phyloP scores from a whole-genome alignment of 2,888 invertebrate species.

The Lamproptera curius region DNA sequence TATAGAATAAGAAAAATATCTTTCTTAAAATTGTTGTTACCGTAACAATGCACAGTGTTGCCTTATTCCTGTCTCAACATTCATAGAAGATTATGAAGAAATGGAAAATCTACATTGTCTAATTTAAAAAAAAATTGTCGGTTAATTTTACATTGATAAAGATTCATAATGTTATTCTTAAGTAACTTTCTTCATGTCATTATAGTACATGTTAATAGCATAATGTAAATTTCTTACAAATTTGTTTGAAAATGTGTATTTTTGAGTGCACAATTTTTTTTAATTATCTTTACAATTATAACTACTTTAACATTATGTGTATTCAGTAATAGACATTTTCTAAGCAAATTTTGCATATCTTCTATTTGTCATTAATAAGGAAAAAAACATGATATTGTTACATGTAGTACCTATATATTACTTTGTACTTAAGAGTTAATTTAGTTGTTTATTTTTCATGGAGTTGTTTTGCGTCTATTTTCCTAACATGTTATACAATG shows the following conservation, averaged over 20 bases:
- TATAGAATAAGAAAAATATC: conserved; percentile 19
- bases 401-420: no score
- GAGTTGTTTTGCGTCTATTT: neutral
- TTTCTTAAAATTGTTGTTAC: neutral
- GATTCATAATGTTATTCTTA: neutral
- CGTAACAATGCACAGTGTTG: neutral
- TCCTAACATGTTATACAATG: neutral
- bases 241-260: neutral
- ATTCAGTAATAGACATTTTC: neutral
- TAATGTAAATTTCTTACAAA: no score
- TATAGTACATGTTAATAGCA: neutral
- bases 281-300: neutral
- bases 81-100: conserved; percentile 12
- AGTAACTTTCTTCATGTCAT: neutral
- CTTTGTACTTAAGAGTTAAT: no score
- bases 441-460: neutral
- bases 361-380: neutral
- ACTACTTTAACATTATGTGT: neutral
- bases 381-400: neutral
- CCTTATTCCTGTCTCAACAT: conserved; percentile 17
- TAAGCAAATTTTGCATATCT: neutral
- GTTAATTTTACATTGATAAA: neutral
- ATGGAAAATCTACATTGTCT: neutral
- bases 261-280: neutral
- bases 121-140: neutral